Conservation (phyloP, 2,113 vertebrate genomes). For the Gavialis gangeticus region DNA sequence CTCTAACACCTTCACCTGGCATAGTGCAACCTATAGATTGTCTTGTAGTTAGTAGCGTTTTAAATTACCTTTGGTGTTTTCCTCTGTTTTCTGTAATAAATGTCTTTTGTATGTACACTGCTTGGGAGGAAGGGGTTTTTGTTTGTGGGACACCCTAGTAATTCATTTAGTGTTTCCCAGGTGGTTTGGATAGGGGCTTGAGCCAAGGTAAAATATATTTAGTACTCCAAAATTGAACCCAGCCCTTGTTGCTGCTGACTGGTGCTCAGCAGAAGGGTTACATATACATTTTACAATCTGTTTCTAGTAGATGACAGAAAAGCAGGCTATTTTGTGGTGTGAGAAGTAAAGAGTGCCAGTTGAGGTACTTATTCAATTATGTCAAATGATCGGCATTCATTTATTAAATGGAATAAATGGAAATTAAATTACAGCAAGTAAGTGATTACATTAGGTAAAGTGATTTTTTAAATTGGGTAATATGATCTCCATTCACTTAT, state of each 20-base stretch:
- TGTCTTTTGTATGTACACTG: too few species aligned
- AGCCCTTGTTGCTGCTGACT: not conserved
- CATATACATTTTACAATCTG: not conserved
- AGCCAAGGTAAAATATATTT: too few species aligned
- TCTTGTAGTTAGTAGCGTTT: too few species aligned
- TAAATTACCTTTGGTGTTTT: too few species aligned
- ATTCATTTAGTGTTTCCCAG: too few species aligned
- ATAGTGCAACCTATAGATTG: too few species aligned
- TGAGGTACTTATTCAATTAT: constrained; percentile 54
- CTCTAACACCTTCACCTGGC: too few species aligned
- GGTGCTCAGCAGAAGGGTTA: too few species aligned
- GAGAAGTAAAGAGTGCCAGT: constrained; percentile 9
- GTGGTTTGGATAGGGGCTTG: not conserved
- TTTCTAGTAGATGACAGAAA: not conserved
- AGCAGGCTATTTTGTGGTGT: not conserved
- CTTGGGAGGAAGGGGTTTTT: too few species aligned
- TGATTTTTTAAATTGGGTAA: constrained; percentile 46
- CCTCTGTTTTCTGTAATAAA: too few species aligned
- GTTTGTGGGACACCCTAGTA: too few species aligned
- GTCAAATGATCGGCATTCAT: constrained; percentile 54
- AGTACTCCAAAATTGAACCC: not conserved
- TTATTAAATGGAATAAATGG: constrained; percentile 60
- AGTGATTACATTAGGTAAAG: constrained; percentile 56
- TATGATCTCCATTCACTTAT: constrained; percentile 45
- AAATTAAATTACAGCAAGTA: constrained; percentile 61